These are phyloP conservation scores for Pollachius pollachius DNA, from an alignment of 2,113 vertebrate species.

Conservation along the genomic window DNA sequence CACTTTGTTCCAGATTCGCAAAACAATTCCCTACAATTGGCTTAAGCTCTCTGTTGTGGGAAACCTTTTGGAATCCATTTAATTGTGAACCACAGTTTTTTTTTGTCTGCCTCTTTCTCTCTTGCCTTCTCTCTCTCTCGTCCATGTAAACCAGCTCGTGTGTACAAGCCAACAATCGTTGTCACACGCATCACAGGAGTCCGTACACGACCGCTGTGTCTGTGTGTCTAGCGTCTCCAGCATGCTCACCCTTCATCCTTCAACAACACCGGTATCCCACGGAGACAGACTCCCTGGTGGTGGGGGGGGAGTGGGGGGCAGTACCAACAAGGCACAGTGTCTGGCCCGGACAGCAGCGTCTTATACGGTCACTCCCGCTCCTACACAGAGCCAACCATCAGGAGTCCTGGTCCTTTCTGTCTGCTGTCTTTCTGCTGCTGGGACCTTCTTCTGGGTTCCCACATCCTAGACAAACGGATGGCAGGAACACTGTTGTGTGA, in stretches of 20 bases:
- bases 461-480: no score
- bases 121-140: not conserved
- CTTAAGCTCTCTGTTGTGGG: not conserved
- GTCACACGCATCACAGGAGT: conserved; percentile 10
- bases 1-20: not conserved
- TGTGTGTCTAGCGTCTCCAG: not conserved
- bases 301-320: not conserved
- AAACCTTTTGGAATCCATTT: conserved; percentile 4
- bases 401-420: no score
- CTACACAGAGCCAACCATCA: no score
- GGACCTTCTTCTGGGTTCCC: no score
- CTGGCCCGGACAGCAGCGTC: conserved; percentile 13
- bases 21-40: not conserved
- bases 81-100: not conserved
- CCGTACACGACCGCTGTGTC: conserved; percentile 7
- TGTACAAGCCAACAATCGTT: conserved; percentile 15
- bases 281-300: conserved; percentile 30
- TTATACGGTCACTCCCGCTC: no score
- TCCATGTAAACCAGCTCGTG: conserved; percentile 6
- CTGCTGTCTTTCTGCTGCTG: conserved; percentile 6
- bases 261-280: conserved; percentile 21
- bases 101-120: not conserved
- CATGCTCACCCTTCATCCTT: not conserved
- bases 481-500: no score
- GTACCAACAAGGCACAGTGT: conserved; percentile 8